phyloP scores from a whole-genome alignment of 2,797 vertebrate genomes.

The Chromis chromis region DNA sequence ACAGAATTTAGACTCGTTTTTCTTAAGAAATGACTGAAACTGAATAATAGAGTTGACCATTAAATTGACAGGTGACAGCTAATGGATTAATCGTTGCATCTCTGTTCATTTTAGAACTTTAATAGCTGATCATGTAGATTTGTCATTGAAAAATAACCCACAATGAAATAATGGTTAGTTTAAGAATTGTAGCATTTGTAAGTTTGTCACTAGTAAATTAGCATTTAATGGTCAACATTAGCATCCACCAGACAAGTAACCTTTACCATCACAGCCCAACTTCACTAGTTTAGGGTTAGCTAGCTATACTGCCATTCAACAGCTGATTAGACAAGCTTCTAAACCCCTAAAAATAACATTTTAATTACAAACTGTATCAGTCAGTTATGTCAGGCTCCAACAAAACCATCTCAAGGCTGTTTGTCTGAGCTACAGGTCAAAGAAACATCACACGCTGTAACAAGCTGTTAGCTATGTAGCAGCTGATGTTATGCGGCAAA shows the following conservation, averaged over 20 bases:
- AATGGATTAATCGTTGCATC: too few species aligned
- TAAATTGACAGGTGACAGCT: too few species aligned
- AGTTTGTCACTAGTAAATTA: not conserved
- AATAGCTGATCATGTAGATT: not conserved
- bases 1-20: too few species aligned
- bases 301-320: constrained; percentile 52
- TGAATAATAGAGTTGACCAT: too few species aligned
- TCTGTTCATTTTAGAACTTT: not conserved
- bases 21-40: too few species aligned
- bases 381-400: not conserved
- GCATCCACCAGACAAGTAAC: not conserved
- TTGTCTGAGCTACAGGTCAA: not conserved
- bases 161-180: not conserved
- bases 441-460: not conserved
- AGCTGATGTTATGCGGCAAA: constrained; percentile 27
- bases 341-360: not conserved
- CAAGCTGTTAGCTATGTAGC: constrained; percentile 60
- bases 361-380: not conserved
- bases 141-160: not conserved
- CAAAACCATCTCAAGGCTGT: not conserved
- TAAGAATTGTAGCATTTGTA: not conserved
- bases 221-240: not conserved
- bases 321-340: constrained; percentile 40
- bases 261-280: constrained; percentile 4
- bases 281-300: constrained; percentile 26